These are phyloP conservation scores for Tridacna crocea DNA, from an alignment of 2,888 invertebrate genomes.

Conservation along the genomic window DNA sequence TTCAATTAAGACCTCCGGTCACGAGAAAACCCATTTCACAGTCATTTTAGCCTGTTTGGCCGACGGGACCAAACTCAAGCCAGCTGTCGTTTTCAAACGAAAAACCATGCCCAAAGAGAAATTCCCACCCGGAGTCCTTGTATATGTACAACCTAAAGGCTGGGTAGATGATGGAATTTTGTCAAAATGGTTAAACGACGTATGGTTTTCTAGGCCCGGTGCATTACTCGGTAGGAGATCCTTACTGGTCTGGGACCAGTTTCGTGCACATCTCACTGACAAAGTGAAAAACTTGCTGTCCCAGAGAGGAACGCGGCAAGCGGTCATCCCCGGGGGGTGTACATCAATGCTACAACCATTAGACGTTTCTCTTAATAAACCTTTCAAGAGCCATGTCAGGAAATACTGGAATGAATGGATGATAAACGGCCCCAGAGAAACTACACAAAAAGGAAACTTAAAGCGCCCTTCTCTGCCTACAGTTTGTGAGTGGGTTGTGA, in stretches of 20 bases:
- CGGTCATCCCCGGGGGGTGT: slow-evolving; percentile 46
- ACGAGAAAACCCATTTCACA: slow-evolving; percentile 59
- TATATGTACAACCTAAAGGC: slow-evolving; percentile 45
- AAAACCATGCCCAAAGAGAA: slow-evolving; percentile 62
- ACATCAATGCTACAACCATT: slow-evolving; percentile 42
- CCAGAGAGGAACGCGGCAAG: slow-evolving; percentile 16
- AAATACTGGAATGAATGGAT: neutral
- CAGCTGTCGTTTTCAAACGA: too few relatives aligned
- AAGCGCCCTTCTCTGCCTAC: neutral
- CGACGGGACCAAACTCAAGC: slow-evolving; percentile 57
- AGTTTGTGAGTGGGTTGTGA: neutral
- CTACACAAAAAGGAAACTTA: too few relatives aligned
- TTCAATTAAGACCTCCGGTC: slow-evolving; percentile 35
- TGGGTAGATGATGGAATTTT: slow-evolving; percentile 51
- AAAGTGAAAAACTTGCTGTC: slow-evolving; percentile 13
- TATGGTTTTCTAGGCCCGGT: slow-evolving; percentile 29
- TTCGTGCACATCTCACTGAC: slow-evolving; percentile 37
- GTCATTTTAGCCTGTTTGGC: slow-evolving; percentile 59
- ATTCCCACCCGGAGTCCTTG: slow-evolving; percentile 41
- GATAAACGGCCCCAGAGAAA: neutral
- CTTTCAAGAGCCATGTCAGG: slow-evolving; percentile 32
- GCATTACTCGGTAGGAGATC: neutral
- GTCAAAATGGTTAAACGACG: slow-evolving; percentile 41
- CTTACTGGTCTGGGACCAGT: slow-evolving; percentile 33
- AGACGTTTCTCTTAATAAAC: slow-evolving; percentile 40